Percentiles rank a stretch among this genome's conserved stretches.
Evolutionary conservation across 2,113 vertebrate species (phyloP).

Genomic region (Morone chrysops): DNA sequence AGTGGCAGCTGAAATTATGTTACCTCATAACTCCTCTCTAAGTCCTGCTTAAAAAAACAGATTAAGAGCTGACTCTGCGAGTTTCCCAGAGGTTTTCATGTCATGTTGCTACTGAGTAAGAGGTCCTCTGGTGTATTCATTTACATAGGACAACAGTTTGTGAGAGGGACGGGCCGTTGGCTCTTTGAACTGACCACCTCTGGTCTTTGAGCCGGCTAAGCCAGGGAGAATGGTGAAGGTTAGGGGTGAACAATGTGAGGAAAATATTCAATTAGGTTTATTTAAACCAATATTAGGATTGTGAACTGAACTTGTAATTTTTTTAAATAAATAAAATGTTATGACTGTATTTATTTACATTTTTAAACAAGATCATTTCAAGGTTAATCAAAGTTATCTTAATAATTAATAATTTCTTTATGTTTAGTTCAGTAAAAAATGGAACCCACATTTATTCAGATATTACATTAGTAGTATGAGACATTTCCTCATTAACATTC

Average conservation of each 20-base stretch:
- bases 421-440: not conserved
- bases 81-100: conserved; percentile 67
- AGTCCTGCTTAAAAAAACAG: conserved; percentile 51
- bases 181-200: conserved; percentile 49
- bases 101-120: conserved; percentile 66
- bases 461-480: too few relatives aligned
- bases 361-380: not conserved
- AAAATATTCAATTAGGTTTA: not conserved
- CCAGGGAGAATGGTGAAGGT: not conserved
- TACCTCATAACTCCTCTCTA: conserved; percentile 54
- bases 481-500: not conserved
- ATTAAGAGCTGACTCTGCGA: conserved; percentile 72
- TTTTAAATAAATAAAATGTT: not conserved
- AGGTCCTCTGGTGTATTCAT: conserved; percentile 68
- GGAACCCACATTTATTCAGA: not conserved
- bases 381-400: not conserved
- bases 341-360: not conserved
- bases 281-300: not conserved
- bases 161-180: conserved; percentile 34
- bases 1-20: conserved; percentile 79
- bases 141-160: conserved; percentile 61
- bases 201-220: conserved; percentile 31
- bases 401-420: too few relatives aligned
- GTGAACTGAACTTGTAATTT: too few relatives aligned
- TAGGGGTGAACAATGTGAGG: not conserved